These are phyloP conservation scores for Lacerta bilineata DNA, from an alignment of 2,797 vertebrate genomes.

Conservation along the genomic window DNA sequence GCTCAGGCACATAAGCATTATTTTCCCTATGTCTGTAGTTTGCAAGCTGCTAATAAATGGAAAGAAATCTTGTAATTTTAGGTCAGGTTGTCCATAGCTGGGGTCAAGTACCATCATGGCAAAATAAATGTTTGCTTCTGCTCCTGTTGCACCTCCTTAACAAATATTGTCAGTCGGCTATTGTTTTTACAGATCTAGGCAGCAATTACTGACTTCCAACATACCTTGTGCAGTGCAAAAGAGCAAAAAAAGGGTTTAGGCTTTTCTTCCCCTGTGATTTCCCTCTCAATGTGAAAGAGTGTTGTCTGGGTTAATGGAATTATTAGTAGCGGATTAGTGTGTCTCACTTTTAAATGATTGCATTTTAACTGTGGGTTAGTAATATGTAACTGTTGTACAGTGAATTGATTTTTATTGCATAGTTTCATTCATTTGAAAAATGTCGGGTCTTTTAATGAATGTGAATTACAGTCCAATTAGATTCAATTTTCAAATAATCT, in stretches of 20 bases:
- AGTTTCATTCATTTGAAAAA: constrained; percentile 68
- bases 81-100: not conserved
- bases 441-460: constrained; percentile 54
- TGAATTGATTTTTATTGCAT: constrained; percentile 64
- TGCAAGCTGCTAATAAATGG: constrained; percentile 37
- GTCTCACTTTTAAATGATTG: constrained; percentile 5
- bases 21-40: not conserved
- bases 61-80: constrained; percentile 2
- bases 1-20: not conserved
- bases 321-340: not conserved
- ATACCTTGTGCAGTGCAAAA: not conserved
- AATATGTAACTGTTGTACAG: constrained; percentile 34
- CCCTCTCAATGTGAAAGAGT: not conserved
- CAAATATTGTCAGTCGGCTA: not conserved
- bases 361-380: constrained; percentile 26
- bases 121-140: constrained; percentile 4
- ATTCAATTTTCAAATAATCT: constrained; percentile 68
- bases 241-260: not conserved
- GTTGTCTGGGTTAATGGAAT: constrained; percentile 19
- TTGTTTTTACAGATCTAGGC: constrained; percentile 27
- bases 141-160: constrained; percentile 20
- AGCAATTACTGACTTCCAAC: constrained; percentile 30
- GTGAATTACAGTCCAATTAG: constrained; percentile 66
- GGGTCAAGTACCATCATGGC: not conserved
- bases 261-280: constrained; percentile 15